Evolutionary conservation across 2,113 vertebrate species (phyloP).

Genomic region (Pao palembangensis): DNA sequence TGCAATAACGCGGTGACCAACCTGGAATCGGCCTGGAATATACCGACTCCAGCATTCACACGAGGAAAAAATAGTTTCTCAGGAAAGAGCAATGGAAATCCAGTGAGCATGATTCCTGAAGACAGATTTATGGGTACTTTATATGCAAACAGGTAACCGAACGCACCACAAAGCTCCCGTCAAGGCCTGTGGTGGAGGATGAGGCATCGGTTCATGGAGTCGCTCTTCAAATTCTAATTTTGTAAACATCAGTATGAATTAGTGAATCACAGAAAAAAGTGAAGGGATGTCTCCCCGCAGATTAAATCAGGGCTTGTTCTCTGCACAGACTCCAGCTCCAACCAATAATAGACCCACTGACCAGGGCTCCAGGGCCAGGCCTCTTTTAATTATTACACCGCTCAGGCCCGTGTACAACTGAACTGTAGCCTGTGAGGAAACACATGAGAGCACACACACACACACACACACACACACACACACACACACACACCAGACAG

Average conservation of each 20-base stretch:
- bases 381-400: slow-evolving; percentile 49
- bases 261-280: slow-evolving; percentile 21
- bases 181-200: not conserved
- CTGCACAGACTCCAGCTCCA: slow-evolving; percentile 39
- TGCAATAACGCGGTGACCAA: too few species aligned
- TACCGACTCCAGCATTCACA: too few species aligned
- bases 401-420: slow-evolving; percentile 30
- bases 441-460: slow-evolving; percentile 47
- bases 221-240: slow-evolving; percentile 9
- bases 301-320: slow-evolving; percentile 44
- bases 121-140: not conserved
- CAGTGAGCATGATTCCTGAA: not conserved
- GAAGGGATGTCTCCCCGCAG: slow-evolving; percentile 29
- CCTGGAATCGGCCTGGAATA: too few species aligned
- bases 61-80: too few species aligned
- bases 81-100: too few species aligned
- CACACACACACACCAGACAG: not conserved
- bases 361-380: slow-evolving; percentile 29
- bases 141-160: not conserved
- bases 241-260: slow-evolving; percentile 16
- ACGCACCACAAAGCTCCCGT: not conserved
- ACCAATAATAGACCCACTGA: slow-evolving; percentile 48
- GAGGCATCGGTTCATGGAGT: too few species aligned
- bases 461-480: not conserved
- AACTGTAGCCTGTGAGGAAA: slow-evolving; percentile 35